Evolutionary conservation across 1,140 invertebrate genomes (phyloP), one percentile per base, ranked within the genome.

Genomic region (Micrasema longulum): DNA sequence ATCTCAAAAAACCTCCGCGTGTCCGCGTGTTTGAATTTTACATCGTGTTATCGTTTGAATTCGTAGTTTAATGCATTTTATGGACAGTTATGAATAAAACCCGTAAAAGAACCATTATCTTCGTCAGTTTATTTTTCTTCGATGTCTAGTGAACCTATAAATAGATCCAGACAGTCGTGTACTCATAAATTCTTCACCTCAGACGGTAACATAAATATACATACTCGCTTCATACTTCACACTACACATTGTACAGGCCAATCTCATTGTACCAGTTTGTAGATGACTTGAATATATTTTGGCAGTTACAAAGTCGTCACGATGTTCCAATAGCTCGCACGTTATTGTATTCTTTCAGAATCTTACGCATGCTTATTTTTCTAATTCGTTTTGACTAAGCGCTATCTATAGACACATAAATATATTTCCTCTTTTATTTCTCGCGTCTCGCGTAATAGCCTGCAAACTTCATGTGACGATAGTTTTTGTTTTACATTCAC

Each of bases 271-370:
- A 57, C 53, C 53, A 57, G 53, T 57, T 57, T 38, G 53, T 14
- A 31, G 31, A 57, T 57, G 53, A 57, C 53, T 57, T 35, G 53
- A 57, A 57, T 57, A 52, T 14, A 36, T 57, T 57, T 14, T 57
- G 53, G 23, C 53, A 57, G 53, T 57, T 35, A 35, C 53, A 38
- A 57, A 57, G 53, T 57, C 31, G 53, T 57, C 53, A 57, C 53
- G 31, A 57, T 16, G 36, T 35, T 7, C 31, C 16, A 16, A 38
- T 31, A 57, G 14, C n/a, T 36, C 20, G 31, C 31, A 35, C 31
- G 31, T 35, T 57, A 57, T 57, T 57, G 53, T 57, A 5, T 57
- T 57, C 31, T 57, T n/a, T n/a, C n/a, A n/a, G 31, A 14, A n/a
- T 16, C 53, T 57, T 57, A 36, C 53, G n/a, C n/a, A n/a, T n/a